These are phyloP conservation scores for Caerostris darwini DNA, from an alignment of 1,140 invertebrate species.

Conservation along the genomic window DNA sequence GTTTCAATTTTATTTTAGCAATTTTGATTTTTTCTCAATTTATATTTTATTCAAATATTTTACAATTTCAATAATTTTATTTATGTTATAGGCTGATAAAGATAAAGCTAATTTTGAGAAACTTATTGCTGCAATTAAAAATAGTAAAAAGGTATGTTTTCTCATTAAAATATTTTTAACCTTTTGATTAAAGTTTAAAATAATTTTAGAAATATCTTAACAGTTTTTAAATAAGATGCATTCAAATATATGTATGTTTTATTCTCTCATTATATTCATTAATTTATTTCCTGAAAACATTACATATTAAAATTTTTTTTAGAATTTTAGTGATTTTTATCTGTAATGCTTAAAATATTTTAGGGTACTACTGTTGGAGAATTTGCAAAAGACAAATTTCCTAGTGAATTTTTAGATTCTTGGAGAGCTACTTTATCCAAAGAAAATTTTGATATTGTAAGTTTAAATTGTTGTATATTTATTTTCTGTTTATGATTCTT, in stretches of 20 bases:
- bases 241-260: no score
- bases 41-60: no score
- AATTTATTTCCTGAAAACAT: no score
- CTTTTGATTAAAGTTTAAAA: not conserved
- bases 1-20: not conserved
- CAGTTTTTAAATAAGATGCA: no score
- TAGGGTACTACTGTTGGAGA: conserved; percentile 93
- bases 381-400: conserved; percentile 96
- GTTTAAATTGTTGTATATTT: conserved; percentile 41
- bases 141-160: conserved; percentile 87
- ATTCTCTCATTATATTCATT: no score
- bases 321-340: not conserved
- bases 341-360: conserved; percentile 21
- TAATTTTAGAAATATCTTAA: no score
- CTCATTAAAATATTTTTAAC: not conserved
- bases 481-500: not conserved
- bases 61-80: not conserved
- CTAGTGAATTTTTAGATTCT: conserved; percentile 94
- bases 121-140: conserved; percentile 91
- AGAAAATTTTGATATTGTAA: conserved; percentile 90
- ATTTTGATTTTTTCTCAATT: no score
- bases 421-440: conserved; percentile 91
- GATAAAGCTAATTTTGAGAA: conserved; percentile 97
- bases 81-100: conserved; percentile 90
- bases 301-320: no score